Conservation (phyloP, 2,797 vertebrate genomes). For the Mormyrus proboscirostris region DNA sequence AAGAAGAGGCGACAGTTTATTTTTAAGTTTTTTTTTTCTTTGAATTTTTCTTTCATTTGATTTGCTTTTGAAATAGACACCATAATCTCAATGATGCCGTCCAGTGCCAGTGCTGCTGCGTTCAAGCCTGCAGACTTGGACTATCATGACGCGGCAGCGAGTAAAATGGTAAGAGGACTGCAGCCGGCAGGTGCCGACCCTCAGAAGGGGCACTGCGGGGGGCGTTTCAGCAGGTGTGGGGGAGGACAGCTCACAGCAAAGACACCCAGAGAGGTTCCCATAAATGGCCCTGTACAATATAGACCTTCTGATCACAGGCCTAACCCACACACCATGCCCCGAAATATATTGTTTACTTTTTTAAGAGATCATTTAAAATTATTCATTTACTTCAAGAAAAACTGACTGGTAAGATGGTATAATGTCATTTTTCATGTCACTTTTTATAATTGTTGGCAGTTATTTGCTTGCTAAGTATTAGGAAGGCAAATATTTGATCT, state of each 20-base stretch:
- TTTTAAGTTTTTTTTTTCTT: conserved; percentile 39
- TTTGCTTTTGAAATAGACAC: conserved; percentile 16
- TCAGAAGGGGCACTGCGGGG: background rate
- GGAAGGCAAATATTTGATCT: background rate
- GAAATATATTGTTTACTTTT: background rate
- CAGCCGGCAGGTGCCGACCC: background rate
- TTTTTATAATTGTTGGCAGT: background rate
- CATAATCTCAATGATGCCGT: conserved; percentile 63
- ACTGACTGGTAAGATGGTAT: background rate
- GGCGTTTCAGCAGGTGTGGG: too few relatives aligned
- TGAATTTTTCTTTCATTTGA: conserved; percentile 36
- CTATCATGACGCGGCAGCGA: conserved; percentile 50
- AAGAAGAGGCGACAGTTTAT: conserved; percentile 54
- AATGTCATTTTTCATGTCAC: background rate
- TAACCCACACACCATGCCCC: background rate
- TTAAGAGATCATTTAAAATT: background rate
- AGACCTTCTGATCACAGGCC: background rate
- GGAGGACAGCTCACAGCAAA: too few relatives aligned
- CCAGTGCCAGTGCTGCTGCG: conserved; percentile 57
- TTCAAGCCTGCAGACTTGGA: conserved; percentile 60
- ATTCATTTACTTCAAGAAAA: background rate
- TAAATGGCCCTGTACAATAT: too few relatives aligned
- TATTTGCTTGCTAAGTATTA: background rate
- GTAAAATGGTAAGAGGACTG: conserved; percentile 59
- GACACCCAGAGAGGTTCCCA: too few relatives aligned